Evolutionary conservation across 2,113 vertebrate species (phyloP), one percentile per base, ranked within the genome.

Genomic region (Gymnarchus niloticus): DNA sequence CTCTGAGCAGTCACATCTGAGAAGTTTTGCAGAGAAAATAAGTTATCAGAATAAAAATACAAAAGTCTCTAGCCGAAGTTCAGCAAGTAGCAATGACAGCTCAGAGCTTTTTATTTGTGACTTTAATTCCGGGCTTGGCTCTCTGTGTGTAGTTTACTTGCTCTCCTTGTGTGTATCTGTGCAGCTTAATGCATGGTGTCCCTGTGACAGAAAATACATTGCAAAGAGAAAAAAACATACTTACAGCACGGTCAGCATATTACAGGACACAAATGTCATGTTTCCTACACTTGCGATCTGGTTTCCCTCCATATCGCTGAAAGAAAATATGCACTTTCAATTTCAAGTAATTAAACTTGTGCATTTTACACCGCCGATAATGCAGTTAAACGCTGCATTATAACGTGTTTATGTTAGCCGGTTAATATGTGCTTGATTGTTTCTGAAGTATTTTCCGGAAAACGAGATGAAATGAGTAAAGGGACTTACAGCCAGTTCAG

Each of bases 221-320:
- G 21, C 23, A 48, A 49, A 51, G 25, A 7, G 3, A 28, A 6
- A 0, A 21, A 52, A 17, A 52, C 19, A 28, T 48, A 97, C 97
- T 97, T 94, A 99, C 97, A 99, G 93, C 85, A 98, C 97, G 84
- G 97, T 99, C 91, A 99, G 91, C 91, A 94, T 95, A 86, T 78
- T 95, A 93, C 98, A 99, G 81, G 97, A 97, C 84, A 88, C 91
- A 91, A 99, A 97, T 59, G 97, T 98, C 85, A 87, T 85, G 57
- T 99, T 98, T 88, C 93, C 96, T 90, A 99, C 93, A 23, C 90
- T 93, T 90, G 96, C 95, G 73, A 99, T 96, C 69, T 93, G 93
- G 91, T 99, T 99, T 87, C 96, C 96, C 93, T 99, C 97, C 87
- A 99, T 91, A 87, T 99, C 98, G 69, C 97, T 99, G 90, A 33